These are phyloP conservation scores for Lytechinus pictus DNA, from an alignment of 35 echinoderm and acorn worm genomes.

Conservation along the genomic window DNA sequence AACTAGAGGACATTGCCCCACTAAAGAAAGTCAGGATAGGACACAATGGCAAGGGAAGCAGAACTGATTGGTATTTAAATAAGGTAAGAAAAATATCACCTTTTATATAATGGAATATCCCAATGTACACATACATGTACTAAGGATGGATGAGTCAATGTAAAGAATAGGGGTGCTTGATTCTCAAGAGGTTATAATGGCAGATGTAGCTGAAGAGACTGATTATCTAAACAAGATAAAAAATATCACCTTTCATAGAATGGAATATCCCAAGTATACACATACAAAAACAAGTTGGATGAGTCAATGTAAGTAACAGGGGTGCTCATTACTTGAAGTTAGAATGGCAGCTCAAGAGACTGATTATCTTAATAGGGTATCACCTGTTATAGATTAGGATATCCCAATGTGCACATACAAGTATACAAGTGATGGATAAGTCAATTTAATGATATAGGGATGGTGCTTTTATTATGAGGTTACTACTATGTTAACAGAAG, in stretches of 20 bases:
- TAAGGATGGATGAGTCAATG: not conserved
- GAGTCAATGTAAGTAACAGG: not conserved
- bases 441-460: not conserved
- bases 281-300: not conserved
- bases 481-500: conserved; percentile 76
- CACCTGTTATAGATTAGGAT: no score
- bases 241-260: not conserved
- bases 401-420: not conserved
- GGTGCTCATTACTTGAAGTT: conserved; percentile 1
- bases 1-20: conserved; percentile 87
- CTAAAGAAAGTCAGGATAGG: conserved; percentile 95
- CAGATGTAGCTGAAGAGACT: conserved; percentile 81
- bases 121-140: not conserved
- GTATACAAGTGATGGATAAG: not conserved
- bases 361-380: no score
- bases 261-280: not conserved
- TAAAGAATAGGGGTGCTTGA: not conserved
- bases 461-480: not conserved
- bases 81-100: conserved; percentile 69
- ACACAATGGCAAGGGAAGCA: conserved; percentile 86
- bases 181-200: conserved; percentile 59
- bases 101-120: conserved; percentile 17
- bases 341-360: not conserved
- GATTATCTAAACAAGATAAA: conserved; percentile 86
- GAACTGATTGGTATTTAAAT: conserved; percentile 90